Conservation (phyloP, 2,113 vertebrate species). For the Oryzias woworae region DNA sequence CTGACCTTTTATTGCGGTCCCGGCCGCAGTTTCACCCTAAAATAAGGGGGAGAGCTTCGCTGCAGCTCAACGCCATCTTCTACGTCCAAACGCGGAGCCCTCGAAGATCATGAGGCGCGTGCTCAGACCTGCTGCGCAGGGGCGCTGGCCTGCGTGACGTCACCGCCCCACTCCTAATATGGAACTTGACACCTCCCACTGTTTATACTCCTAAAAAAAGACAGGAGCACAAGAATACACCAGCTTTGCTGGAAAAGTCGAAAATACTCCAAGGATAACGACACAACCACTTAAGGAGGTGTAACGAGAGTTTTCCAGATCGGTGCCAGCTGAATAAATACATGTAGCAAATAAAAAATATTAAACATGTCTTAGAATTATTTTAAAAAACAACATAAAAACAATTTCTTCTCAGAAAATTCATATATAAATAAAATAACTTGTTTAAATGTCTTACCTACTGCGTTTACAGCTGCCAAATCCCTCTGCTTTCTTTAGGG, state of each 20-base stretch:
- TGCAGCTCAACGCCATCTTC: slow-evolving; percentile 54
- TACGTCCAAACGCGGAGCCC: slow-evolving; percentile 16
- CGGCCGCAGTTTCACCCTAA: slow-evolving; percentile 15
- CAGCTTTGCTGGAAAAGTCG: neutral
- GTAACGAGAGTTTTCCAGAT: too few relatives aligned
- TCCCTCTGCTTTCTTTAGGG: too few relatives aligned
- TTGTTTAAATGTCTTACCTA: too few relatives aligned
- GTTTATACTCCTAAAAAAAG: slow-evolving; percentile 36
- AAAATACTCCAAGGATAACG: neutral
- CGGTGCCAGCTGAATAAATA: too few relatives aligned
- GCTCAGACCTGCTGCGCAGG: slow-evolving; percentile 46
- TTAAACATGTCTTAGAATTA: too few relatives aligned
- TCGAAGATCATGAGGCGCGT: slow-evolving; percentile 28
- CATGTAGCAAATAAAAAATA: too few relatives aligned
- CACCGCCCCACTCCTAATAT: slow-evolving; percentile 47
- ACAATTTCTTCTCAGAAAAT: too few relatives aligned
- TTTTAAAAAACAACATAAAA: too few relatives aligned
- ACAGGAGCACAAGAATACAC: neutral
- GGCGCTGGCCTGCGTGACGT: slow-evolving; percentile 75
- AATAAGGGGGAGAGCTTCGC: slow-evolving; percentile 1
- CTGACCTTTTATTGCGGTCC: neutral
- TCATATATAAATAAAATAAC: too few relatives aligned
- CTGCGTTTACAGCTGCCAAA: too few relatives aligned
- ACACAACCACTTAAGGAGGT: neutral
- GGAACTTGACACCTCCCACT: slow-evolving; percentile 44